These are phyloP conservation scores for Caerostris extrusa DNA, from an alignment of 1,140 invertebrate genomes.

Conservation along the genomic window DNA sequence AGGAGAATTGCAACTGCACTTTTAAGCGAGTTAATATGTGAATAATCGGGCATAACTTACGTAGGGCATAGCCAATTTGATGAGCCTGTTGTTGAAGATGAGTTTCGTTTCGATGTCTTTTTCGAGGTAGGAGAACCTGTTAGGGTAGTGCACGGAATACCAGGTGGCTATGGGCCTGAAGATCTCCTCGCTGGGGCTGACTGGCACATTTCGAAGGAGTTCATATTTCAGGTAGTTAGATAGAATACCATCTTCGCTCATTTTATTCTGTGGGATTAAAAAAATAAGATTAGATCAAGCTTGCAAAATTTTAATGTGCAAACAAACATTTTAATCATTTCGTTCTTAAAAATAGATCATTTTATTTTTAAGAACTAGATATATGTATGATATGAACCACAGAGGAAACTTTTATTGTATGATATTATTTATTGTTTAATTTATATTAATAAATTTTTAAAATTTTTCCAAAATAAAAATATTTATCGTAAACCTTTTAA, in stretches of 20 bases:
- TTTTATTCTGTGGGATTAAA: not conserved
- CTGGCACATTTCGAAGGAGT: slow-evolving; percentile 51
- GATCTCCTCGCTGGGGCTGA: slow-evolving; percentile 8
- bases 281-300: not conserved
- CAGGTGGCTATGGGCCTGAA: slow-evolving; percentile 39
- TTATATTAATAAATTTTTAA: too few relatives aligned
- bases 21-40: too few relatives aligned
- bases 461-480: too few relatives aligned
- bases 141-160: not conserved
- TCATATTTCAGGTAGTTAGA: not conserved
- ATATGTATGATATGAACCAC: too few relatives aligned
- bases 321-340: not conserved
- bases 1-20: too few relatives aligned
- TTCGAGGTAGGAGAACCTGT: slow-evolving; percentile 3
- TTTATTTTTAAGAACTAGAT: too few relatives aligned
- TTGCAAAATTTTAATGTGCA: not conserved
- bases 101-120: slow-evolving; percentile 9
- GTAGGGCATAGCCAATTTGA: slow-evolving; percentile 60
- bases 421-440: too few relatives aligned
- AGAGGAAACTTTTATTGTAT: too few relatives aligned
- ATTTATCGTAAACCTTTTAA: too few relatives aligned
- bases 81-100: slow-evolving; percentile 47
- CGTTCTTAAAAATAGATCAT: too few relatives aligned
- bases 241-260: not conserved
- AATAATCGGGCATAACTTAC: slow-evolving; percentile 24